These are phyloP conservation scores for Penaeus vannamei DNA, from an alignment of 1,140 invertebrate species.

Conservation along the genomic window DNA sequence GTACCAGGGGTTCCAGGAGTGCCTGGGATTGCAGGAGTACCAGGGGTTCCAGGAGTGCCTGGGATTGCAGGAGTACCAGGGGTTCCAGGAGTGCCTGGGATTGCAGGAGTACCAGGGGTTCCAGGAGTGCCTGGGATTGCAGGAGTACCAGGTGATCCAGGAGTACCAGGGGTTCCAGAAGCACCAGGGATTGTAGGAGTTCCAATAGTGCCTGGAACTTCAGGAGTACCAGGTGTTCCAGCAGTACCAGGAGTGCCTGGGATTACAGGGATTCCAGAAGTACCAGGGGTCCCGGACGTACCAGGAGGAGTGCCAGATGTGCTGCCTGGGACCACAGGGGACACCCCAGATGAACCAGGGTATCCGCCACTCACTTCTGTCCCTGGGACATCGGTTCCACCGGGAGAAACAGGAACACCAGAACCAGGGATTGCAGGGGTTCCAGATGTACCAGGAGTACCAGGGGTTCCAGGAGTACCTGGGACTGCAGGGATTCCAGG, in stretches of 20 bases:
- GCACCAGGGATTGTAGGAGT: not conserved
- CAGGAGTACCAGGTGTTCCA: constrained; percentile 1
- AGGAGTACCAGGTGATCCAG: constrained; percentile 2
- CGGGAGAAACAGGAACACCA: constrained; percentile 1
- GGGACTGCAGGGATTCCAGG: not conserved
- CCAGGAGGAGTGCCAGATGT: not conserved
- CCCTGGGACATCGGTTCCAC: not conserved
- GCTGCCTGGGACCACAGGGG: not conserved
- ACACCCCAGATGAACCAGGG: not conserved
- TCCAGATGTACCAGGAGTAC: not conserved
- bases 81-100: not conserved
- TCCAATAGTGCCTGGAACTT: not conserved
- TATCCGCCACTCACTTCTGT: not conserved
- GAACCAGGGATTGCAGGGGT: not conserved
- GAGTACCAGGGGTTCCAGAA: not conserved
- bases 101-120: not conserved
- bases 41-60: not conserved
- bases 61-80: not conserved
- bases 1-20: not conserved
- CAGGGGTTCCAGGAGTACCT: no score
- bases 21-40: not conserved
- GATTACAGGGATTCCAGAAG: not conserved
- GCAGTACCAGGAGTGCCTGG: not conserved
- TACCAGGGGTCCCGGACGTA: no score
- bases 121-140: not conserved